A percentile compares a stretch with the other conserved stretches of the same genome.
These are phyloP conservation scores for Oceanodroma tethys DNA, from an alignment of 2,113 vertebrate species.

Conservation along the genomic window DNA sequence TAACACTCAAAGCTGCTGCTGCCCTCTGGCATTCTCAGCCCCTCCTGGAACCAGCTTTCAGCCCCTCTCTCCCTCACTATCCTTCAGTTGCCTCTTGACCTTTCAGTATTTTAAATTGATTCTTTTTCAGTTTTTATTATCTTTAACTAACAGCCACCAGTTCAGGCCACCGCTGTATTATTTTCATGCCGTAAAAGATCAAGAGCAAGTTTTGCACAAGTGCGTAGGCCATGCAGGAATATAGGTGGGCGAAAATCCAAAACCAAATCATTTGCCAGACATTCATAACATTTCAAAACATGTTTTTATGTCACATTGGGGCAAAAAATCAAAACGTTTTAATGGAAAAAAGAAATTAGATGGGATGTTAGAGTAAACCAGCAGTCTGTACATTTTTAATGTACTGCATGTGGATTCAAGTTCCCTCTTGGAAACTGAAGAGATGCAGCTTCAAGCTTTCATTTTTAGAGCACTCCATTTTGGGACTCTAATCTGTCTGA, in stretches of 20 bases:
- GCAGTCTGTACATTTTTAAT: background rate
- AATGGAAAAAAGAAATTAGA: conserved; percentile 5
- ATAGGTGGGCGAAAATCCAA: conserved; percentile 17
- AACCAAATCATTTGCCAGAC: background rate
- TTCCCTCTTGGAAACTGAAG: background rate
- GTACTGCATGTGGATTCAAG: background rate
- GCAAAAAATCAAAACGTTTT: background rate
- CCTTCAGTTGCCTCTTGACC: background rate
- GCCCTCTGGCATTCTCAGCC: background rate
- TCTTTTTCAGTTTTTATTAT: background rate
- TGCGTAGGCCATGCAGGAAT: background rate
- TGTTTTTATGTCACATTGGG: background rate
- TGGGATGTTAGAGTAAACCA: background rate
- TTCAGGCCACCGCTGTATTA: background rate
- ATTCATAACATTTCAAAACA: conserved; percentile 34
- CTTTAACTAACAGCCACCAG: background rate
- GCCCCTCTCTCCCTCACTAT: background rate
- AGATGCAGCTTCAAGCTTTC: background rate
- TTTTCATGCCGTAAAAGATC: background rate
- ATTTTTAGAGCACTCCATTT: background rate
- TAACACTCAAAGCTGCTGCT: background rate
- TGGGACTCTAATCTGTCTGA: background rate
- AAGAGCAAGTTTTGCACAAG: background rate
- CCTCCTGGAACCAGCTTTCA: background rate
- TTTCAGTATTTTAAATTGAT: background rate